A percentile compares a stretch with the other conserved stretches of the same genome.
Conservation (phyloP, 1,140 invertebrate species). For the Drosophila sp. region DNA sequence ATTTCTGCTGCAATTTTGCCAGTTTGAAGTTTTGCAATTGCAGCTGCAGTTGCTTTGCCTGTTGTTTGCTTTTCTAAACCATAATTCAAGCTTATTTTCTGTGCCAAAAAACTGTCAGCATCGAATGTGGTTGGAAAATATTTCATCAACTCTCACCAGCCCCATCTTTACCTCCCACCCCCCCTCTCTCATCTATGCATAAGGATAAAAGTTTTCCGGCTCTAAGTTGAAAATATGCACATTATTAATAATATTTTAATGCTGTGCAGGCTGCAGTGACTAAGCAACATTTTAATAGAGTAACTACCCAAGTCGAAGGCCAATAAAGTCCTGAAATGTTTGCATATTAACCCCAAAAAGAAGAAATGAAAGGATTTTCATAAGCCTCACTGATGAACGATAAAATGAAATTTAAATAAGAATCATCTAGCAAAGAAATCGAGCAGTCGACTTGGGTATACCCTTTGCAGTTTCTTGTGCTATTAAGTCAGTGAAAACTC, state of each 20-base stretch:
- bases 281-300: conserved; percentile 14
- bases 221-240: conserved; percentile 28
- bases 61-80: conserved; percentile 22
- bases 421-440: too few relatives aligned
- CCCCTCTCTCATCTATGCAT: neutral
- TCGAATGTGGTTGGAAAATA: conserved; percentile 30
- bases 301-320: neutral
- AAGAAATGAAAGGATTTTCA: neutral
- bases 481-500: too few relatives aligned
- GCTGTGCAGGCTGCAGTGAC: neutral
- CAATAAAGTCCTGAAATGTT: neutral
- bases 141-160: neutral
- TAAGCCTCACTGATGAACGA: too few relatives aligned
- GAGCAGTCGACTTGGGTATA: too few relatives aligned
- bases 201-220: conserved; percentile 11
- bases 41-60: conserved; percentile 31
- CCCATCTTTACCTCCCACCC: neutral
- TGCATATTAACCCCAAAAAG: neutral
- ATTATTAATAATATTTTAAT: conserved; percentile 44
- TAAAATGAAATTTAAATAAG: too few relatives aligned
- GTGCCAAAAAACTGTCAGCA: conserved; percentile 26
- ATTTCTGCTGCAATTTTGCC: conserved; percentile 23
- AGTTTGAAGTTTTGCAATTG: conserved; percentile 23
- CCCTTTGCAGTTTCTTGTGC: too few relatives aligned
- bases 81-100: conserved; percentile 60